Evolutionary conservation across 2,113 vertebrate genomes (phyloP).

Genomic region (Felis chaus): DNA sequence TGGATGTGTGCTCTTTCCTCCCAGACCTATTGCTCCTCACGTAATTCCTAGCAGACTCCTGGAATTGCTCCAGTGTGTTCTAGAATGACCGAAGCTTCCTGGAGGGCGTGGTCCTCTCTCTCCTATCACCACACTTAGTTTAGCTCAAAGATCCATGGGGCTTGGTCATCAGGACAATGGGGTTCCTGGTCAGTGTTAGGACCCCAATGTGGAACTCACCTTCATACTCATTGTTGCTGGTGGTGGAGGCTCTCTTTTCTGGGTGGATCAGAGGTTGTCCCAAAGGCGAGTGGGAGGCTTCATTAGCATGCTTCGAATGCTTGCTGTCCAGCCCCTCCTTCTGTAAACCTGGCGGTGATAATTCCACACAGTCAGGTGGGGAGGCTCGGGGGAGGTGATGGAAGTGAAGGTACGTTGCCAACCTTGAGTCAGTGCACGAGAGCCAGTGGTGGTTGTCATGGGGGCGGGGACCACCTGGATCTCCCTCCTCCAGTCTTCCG

Average conservation of each 20-base stretch:
- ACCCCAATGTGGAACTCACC: not conserved
- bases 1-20: not conserved
- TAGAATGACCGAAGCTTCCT: not conserved
- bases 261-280: not conserved
- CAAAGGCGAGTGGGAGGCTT: not conserved
- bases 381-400: accelerated
- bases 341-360: constrained; percentile 40
- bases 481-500: not conserved
- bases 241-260: not conserved
- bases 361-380: not conserved
- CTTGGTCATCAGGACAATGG: not conserved
- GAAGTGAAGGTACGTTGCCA: not conserved
- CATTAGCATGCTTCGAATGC: accelerated
- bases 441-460: accelerated
- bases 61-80: not conserved
- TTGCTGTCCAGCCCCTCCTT: not conserved
- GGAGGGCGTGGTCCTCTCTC: accelerated
- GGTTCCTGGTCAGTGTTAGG: not conserved
- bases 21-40: not conserved
- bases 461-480: not conserved
- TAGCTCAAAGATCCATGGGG: not conserved
- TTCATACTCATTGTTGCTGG: not conserved
- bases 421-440: not conserved
- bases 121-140: not conserved
- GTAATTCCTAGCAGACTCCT: not conserved